Evolutionary conservation across 92 coral and sea anemone genomes (phyloP).

Genomic region (Porites evermanni): DNA sequence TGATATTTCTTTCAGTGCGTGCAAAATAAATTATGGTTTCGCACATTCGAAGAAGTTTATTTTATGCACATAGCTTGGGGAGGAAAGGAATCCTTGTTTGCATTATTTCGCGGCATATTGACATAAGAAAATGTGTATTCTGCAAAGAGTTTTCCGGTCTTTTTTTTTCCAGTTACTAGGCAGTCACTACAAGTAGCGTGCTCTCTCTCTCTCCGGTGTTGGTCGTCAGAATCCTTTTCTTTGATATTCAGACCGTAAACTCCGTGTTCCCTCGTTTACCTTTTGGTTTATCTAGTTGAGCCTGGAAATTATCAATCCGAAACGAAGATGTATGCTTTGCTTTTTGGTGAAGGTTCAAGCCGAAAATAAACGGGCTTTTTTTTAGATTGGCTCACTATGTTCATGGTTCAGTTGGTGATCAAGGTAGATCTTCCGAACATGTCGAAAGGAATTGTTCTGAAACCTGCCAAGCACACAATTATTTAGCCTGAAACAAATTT

Average conservation of each 20-base stretch:
- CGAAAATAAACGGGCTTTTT: background rate
- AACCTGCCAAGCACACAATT: conserved; percentile 30
- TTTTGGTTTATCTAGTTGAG: background rate
- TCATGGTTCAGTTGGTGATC: background rate
- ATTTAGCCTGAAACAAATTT: conserved; percentile 59
- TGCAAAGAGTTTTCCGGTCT: conserved; percentile 12
- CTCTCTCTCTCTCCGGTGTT: background rate
- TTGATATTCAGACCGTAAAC: background rate
- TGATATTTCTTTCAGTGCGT: conserved; percentile 28
- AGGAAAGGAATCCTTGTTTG: conserved; percentile 44
- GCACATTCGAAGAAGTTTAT: conserved; percentile 42
- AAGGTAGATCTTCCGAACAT: background rate
- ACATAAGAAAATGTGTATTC: conserved; percentile 30
- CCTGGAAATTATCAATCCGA: conserved; percentile 8
- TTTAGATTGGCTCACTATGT: background rate
- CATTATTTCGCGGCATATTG: conserved; percentile 34
- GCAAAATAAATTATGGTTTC: conserved; percentile 45
- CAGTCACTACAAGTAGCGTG: background rate
- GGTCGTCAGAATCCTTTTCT: background rate
- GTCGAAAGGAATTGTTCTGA: background rate
- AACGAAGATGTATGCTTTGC: background rate
- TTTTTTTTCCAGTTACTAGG: background rate
- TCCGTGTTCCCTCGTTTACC: too few species aligned
- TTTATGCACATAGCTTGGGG: conserved; percentile 18
- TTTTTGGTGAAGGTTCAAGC: background rate